These are phyloP conservation scores for Tetragonula carbonaria DNA, from an alignment of 2,888 invertebrate genomes.

Conservation along the genomic window DNA sequence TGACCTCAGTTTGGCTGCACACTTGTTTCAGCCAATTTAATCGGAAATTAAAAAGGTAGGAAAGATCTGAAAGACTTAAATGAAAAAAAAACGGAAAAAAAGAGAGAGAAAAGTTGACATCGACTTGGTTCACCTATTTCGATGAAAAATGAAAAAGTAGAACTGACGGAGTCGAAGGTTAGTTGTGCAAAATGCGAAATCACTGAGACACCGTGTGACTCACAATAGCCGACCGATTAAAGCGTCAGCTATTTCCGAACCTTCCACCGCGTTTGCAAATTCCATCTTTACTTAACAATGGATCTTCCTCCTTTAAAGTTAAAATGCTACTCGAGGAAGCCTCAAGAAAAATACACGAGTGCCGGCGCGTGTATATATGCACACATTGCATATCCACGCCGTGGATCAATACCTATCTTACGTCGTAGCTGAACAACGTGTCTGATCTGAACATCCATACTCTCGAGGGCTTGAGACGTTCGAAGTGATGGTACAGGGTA, in stretches of 20 bases:
- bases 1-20: no score
- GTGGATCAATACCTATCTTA: conserved; percentile 64
- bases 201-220: not conserved
- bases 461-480: conserved; percentile 24
- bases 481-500: conserved; percentile 26
- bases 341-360: conserved; percentile 56
- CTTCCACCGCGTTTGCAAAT: conserved; percentile 8
- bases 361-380: conserved; percentile 32
- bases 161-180: no score
- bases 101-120: no score
- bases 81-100: no score
- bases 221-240: not conserved
- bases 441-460: conserved; percentile 50
- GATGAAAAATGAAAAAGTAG: no score
- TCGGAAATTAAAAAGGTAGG: no score
- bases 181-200: not conserved
- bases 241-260: not conserved
- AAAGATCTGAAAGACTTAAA: no score
- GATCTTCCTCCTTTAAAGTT: conserved; percentile 36
- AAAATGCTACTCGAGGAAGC: conserved; percentile 50
- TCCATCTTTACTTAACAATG: conserved; percentile 22
- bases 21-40: no score
- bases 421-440: conserved; percentile 42
- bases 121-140: no score
- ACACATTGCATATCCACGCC: conserved; percentile 42